Conservation (phyloP, 2,797 vertebrate genomes). For the Vultur gryphus region DNA sequence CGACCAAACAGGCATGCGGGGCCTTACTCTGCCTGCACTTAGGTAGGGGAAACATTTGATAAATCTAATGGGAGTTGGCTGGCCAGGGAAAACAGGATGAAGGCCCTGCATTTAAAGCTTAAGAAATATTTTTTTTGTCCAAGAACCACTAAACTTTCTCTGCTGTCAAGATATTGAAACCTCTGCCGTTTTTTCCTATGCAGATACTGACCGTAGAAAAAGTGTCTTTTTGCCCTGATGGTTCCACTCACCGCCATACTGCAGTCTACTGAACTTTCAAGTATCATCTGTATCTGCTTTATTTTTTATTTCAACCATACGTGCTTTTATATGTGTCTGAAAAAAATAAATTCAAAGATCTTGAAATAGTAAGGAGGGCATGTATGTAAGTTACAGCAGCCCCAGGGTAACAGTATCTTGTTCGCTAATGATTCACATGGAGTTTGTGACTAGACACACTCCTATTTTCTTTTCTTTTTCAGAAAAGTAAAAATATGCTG, state of each 20-base stretch:
- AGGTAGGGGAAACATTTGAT: background rate
- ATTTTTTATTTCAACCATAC: conserved; percentile 64
- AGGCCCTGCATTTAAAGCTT: background rate
- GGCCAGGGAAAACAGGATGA: background rate
- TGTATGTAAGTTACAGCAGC: conserved; percentile 35
- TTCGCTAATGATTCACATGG: conserved; percentile 40
- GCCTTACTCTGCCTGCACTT: background rate
- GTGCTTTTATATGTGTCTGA: conserved; percentile 41
- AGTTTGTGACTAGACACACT: conserved; percentile 29
- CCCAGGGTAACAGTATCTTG: conserved; percentile 12
- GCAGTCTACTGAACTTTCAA: conserved; percentile 20
- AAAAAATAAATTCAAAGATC: conserved; percentile 56
- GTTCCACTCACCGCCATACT: background rate
- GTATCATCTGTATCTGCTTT: conserved; percentile 59
- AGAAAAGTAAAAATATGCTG: background rate
- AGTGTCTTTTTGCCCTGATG: background rate
- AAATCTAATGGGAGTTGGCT: background rate
- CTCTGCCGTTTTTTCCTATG: background rate
- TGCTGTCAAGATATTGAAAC: background rate
- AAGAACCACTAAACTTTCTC: background rate
- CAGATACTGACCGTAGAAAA: background rate
- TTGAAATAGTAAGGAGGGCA: conserved; percentile 26
- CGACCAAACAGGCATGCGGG: background rate
- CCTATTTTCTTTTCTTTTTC: background rate
- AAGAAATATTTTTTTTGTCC: background rate